Conservation (phyloP, 2,113 vertebrate genomes). For the Bubo bubo region DNA sequence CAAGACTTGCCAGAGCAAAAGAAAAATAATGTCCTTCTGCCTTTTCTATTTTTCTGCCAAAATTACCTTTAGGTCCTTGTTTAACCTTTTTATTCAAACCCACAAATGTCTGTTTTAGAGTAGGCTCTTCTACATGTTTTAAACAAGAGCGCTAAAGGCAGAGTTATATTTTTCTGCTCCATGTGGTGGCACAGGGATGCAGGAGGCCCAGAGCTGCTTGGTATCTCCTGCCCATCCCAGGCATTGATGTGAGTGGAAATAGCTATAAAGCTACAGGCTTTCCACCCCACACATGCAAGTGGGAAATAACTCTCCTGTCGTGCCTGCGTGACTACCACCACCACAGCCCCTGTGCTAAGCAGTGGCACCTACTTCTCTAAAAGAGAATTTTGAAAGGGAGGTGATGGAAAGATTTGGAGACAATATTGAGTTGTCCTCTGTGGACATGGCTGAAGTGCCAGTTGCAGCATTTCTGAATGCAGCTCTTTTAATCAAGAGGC, state of each 20-base stretch:
- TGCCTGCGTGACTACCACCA: neutral
- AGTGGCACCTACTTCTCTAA: neutral
- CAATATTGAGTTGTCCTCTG: neutral
- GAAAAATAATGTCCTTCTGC: neutral
- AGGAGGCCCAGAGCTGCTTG: neutral
- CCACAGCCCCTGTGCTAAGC: neutral
- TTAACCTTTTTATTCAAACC: neutral
- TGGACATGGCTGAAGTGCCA: neutral
- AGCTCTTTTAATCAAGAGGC: neutral
- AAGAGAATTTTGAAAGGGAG: rapidly evolving
- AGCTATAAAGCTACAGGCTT: neutral
- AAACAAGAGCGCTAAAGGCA: neutral
- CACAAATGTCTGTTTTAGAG: neutral
- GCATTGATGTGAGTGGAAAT: neutral
- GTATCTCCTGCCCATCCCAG: neutral
- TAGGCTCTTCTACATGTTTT: neutral
- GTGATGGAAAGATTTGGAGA: neutral
- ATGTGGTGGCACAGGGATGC: neutral
- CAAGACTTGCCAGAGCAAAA: neutral
- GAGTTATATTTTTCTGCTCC: neutral
- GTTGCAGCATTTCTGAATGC: neutral
- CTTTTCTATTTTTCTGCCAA: neutral
- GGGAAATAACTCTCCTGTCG: neutral
- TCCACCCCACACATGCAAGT: neutral
- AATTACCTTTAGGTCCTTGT: neutral